Base-by-base conservation (phyloP, 2,888 invertebrate genomes). In the Eurytoma adleriae region DNA sequence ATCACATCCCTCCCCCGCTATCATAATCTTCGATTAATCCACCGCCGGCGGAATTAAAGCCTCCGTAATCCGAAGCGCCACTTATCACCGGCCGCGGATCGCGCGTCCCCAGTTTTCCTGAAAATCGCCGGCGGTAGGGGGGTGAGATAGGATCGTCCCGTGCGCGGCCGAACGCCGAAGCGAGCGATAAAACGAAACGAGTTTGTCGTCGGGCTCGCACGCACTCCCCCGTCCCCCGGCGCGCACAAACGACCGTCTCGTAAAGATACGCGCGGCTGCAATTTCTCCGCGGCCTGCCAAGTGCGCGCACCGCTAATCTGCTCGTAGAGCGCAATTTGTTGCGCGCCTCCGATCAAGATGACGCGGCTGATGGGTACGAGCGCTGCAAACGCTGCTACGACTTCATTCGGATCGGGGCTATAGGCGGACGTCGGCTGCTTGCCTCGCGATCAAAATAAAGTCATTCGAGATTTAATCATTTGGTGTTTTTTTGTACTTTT, bases 221-320 rank as follows among this genome's bases (percentile, higher is more conserved):
- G 70, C 68, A 27, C 62, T 67, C 78, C 69, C 80, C 67, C 78
- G 83, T 82, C 71, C 78, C 56, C 74, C 75, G 64, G 71, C 72
- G 64, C 73, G 79, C 83, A 81, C 80, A 83, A 81, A 83, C 77
- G 81, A 78, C 67, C 72, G 74, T 27, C 82, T 83, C 83, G 81
- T 83, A 83, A 84, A 84, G 83, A 84, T 84, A 83, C 68, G 80
- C 70, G 70, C 80, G 78, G 30, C 24, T n/a, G 40, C 64, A 27
- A 75, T 74, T 74, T 57, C 74, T 30, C 59, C 20, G 5, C 48
- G 48, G 20, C 40, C 12, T 5, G 20, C 52, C 14, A 24, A 18
- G 30, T 16, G 57, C 57, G 20, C 18, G 14, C 24, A n/a, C n/a
- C 71, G 48, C 59, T 71, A 71, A 71, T 71, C 74, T 57, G 12